phyloP scores from a whole-genome alignment of 2,888 invertebrate genomes.

The Heterodera filipjevi region DNA sequence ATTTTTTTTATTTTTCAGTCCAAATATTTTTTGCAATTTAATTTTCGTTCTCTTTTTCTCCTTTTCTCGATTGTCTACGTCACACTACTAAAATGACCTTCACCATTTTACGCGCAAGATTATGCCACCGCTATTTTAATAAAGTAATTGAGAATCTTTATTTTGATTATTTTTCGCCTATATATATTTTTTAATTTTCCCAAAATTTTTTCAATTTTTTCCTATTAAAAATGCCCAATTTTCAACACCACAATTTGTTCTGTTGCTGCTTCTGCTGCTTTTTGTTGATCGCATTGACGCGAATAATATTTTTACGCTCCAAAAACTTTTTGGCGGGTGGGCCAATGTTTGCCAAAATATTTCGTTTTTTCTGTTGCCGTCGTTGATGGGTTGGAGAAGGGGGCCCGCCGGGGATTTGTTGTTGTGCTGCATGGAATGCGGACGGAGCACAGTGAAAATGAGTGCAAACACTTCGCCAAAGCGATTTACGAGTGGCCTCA shows the following conservation, averaged over 20 bases:
- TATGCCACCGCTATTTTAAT: too few species aligned
- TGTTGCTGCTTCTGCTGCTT: not conserved
- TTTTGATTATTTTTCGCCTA: too few species aligned
- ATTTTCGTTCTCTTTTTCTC: too few species aligned
- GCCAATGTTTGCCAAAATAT: not conserved
- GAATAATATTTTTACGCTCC: not conserved
- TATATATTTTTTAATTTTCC: too few species aligned
- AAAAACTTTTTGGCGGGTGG: not conserved
- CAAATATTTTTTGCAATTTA: too few species aligned
- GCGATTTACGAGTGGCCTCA: too few species aligned
- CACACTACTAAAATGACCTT: too few species aligned
- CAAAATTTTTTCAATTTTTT: not conserved
- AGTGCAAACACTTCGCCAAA: not conserved
- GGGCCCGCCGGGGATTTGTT: too few species aligned
- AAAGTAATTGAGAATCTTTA: too few species aligned
- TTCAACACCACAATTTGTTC: not conserved
- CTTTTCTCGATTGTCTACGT: too few species aligned
- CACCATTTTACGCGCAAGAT: too few species aligned
- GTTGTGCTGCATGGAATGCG: not conserved
- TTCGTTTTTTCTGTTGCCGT: not conserved
- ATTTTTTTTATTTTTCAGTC: too few species aligned
- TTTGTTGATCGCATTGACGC: not conserved
- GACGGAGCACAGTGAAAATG: not conserved
- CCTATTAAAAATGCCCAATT: not conserved
- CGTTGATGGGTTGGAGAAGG: not conserved